A percentile compares a stretch with the other conserved stretches of the same genome.
These are phyloP conservation scores for Syrmaticus mikado DNA, from an alignment of 2,113 vertebrate species.

Conservation along the genomic window DNA sequence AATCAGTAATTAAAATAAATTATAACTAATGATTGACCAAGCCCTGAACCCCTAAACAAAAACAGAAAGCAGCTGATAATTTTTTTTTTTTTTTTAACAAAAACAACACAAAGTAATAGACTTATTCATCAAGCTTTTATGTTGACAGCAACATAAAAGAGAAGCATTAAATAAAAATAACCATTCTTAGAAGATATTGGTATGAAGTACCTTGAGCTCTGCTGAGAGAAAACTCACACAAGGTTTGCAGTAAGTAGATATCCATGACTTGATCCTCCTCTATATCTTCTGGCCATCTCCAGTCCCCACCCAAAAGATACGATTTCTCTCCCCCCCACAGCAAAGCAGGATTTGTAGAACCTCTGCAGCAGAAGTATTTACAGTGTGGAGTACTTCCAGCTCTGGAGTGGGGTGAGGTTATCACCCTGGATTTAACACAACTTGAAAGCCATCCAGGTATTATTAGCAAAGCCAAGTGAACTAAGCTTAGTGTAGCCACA, in stretches of 20 bases:
- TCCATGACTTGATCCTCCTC: not conserved
- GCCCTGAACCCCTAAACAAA: conserved; percentile 5
- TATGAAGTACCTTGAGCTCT: not conserved
- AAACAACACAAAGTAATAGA: not conserved
- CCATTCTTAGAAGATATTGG: not conserved
- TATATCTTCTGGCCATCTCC: not conserved
- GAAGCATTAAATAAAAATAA: not conserved
- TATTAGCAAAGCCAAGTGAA: not conserved
- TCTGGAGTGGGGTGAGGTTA: not conserved
- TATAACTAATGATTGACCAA: conserved; percentile 41
- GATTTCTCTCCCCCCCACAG: not conserved
- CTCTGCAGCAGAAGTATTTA: not conserved
- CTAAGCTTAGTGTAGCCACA: not conserved
- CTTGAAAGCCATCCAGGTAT: not conserved
- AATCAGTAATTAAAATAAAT: conserved; percentile 61
- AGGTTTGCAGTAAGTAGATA: not conserved
- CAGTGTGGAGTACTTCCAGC: not conserved
- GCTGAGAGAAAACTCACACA: not conserved
- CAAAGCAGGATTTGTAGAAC: not conserved
- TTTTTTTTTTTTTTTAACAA: not conserved
- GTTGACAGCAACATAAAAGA: not conserved
- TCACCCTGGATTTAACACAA: not conserved
- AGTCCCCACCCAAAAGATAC: not conserved
- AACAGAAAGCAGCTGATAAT: not conserved
- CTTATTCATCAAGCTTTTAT: not conserved